Percentiles rank a stretch among this genome's conserved stretches.
phyloP scores from a whole-genome alignment of 2,888 invertebrate species.

The Blastobasis adustella region DNA sequence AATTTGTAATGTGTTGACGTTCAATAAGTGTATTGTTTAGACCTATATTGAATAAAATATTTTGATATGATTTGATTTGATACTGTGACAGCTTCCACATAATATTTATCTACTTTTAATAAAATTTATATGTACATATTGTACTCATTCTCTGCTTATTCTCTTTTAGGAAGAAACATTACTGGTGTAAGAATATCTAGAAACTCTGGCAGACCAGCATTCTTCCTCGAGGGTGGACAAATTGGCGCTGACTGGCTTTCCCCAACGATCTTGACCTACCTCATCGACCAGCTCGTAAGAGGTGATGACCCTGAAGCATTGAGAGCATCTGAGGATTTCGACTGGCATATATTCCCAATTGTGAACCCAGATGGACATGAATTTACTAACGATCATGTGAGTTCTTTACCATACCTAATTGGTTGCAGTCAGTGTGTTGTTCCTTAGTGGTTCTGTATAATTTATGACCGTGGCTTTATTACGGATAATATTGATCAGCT shows the following conservation, averaged over 20 bases:
- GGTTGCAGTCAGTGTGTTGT: too few species aligned
- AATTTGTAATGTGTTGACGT: too few species aligned
- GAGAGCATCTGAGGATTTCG: slow-evolving; percentile 69
- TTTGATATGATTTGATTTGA: too few species aligned
- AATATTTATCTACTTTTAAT: too few species aligned
- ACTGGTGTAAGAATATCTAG: slow-evolving; percentile 59
- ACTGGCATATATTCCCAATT: slow-evolving; percentile 85
- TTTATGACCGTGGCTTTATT: too few species aligned
- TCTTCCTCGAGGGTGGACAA: slow-evolving; percentile 70
- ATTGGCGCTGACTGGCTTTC: slow-evolving; percentile 86
- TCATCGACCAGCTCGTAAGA: slow-evolving; percentile 76
- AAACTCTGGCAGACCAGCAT: slow-evolving; percentile 31
- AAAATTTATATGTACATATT: too few species aligned
- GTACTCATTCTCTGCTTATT: too few species aligned
- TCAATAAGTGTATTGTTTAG: too few species aligned
- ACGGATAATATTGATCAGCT: too few species aligned
- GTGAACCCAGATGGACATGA: slow-evolving; percentile 86
- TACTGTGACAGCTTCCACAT: too few species aligned
- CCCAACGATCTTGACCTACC: slow-evolving; percentile 77
- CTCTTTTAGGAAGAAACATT: slow-evolving; percentile 52
- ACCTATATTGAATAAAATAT: too few species aligned
- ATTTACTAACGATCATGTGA: slow-evolving; percentile 76
- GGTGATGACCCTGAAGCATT: slow-evolving; percentile 65
- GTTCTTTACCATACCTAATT: slow-evolving; percentile 9
- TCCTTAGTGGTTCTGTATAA: too few species aligned